Base-by-base conservation (phyloP, 2,888 invertebrate genomes). In the Lycia hirtaria region DNA sequence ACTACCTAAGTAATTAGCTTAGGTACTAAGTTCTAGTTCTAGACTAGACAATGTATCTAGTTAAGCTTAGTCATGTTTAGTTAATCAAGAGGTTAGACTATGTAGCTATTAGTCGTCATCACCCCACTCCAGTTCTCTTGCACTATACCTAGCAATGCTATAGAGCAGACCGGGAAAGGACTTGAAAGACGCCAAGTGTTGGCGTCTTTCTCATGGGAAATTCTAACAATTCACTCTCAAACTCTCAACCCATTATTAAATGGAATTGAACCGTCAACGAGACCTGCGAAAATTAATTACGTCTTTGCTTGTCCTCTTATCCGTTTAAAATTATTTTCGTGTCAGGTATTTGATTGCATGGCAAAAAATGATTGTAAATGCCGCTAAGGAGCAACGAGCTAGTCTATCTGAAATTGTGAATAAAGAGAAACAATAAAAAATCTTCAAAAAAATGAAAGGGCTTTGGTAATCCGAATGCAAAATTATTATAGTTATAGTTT, bases 361-460 rank as follows among this genome's bases (percentile, higher is more conserved):
- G 28, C 22, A 50, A 44, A 56, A 38, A 32, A 2, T 44, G 37
- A 45, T 52, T 37, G 17, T 35, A 50, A 17, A 50, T 20, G 37
- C 35, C 38, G 24, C 37, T 3, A 35, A 41, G 28, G 24, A 40
- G 37, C 14, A 15, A 53, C 14, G 20, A 53, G 33, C 24, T 0
- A 22, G n/a, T 32, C 50, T 37, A 32, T 15, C 35, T 10, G 30
- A 44, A 24, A 48, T 41, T 40, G 30, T 53, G 51, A 56, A 56
- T 56, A 52, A 53, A 44, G 32, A 53, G 48, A 32, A 64, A 66
- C 68, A 68, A 70, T 71, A 65, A 66, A 75, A 73, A 45, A 67
- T 67, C 49, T 56, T 54, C 62, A 62, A 62, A 64, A 60, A 64
- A 72, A 70, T 68, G 64, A 65, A 71, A 73, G 64, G n/a, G n/a